Base-by-base conservation (phyloP, 2,113 vertebrate genomes). In the Vulpes vulpes region DNA sequence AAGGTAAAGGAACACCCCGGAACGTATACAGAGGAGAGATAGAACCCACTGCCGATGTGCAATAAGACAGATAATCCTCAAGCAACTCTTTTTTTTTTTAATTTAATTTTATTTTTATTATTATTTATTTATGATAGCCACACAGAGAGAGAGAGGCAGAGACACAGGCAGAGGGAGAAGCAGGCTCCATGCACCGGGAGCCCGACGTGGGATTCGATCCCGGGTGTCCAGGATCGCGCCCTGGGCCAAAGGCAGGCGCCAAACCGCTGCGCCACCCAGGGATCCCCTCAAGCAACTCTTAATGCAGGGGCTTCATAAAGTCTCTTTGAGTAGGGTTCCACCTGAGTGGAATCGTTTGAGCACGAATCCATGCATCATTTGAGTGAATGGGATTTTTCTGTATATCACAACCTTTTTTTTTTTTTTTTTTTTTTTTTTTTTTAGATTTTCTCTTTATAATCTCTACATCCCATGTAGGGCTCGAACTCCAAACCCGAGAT, bases 261-360 rank as follows among this genome's bases (percentile, higher is more conserved):
- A 35, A 35, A 35, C 35, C 35, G 2, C 35, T 35, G 35, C 35
- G 2, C 35, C 35, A 35, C 35, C 35, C 35, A 35, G 35, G 35
- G 35, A 35, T 35, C 35, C 35, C 80, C 43, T 80, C 32, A 11
- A 49, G 7, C 22, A 32, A 5, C 38, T 76, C 1, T 78, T 57
- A 79, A 87, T 64, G 8, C 10, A 78, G 64, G 6, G 69, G 53
- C 53, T 86, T 94, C 38, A 17, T 91, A 60, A 65, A 64, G 89
- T 20, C 22, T 94, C 91, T 92, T n/a, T 35, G 67, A 89, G 23
- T 93, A n/a, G 65, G n/a, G 76, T 97, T 94, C 67, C 79, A 57
- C 65, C 4, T 82, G 64, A 88, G 74, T 80, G 67, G 65, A 43
- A 62, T 80, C 55, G 27, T 73, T 57, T 57, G 81, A 43, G 27